phyloP scores from a whole-genome alignment of 2,113 vertebrate species.

The Macaca mulatta region DNA sequence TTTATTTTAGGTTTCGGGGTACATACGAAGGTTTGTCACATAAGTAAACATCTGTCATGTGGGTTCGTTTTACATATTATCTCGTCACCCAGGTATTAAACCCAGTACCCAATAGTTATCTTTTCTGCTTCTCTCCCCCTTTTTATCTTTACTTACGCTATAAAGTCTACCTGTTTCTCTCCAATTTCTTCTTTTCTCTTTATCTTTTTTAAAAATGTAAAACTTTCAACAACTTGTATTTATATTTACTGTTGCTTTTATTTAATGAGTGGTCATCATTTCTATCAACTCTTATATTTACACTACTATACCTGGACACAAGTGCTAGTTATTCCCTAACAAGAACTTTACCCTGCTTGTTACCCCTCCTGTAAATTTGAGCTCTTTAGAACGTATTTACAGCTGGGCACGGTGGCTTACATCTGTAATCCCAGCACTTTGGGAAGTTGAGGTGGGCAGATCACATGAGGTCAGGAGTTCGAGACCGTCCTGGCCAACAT shows the following conservation, averaged over 20 bases:
- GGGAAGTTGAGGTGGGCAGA: too few species aligned
- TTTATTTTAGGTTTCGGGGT: neutral
- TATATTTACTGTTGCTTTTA: neutral
- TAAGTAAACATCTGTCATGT: too few species aligned
- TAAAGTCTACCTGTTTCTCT: neutral
- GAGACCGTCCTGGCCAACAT: too few species aligned
- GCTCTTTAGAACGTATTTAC: neutral
- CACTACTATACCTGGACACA: neutral
- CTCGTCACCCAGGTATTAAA: too few species aligned
- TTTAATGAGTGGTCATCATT: neutral
- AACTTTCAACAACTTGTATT: neutral
- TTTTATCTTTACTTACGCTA: neutral
- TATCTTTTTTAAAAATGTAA: neutral
- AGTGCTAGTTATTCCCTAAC: too few species aligned
- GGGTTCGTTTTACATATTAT: too few species aligned
- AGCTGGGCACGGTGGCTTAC: too few species aligned
- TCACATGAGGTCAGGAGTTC: too few species aligned
- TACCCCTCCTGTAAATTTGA: neutral
- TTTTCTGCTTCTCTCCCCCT: too few species aligned
- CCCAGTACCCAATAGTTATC: too few species aligned
- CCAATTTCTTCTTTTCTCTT: neutral
- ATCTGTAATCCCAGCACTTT: too few species aligned
- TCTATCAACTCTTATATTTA: neutral
- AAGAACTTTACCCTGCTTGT: neutral
- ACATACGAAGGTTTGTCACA: too few species aligned